Evolutionary conservation across 2,113 vertebrate genomes (phyloP).

Genomic region (Gopherus evgoodei): DNA sequence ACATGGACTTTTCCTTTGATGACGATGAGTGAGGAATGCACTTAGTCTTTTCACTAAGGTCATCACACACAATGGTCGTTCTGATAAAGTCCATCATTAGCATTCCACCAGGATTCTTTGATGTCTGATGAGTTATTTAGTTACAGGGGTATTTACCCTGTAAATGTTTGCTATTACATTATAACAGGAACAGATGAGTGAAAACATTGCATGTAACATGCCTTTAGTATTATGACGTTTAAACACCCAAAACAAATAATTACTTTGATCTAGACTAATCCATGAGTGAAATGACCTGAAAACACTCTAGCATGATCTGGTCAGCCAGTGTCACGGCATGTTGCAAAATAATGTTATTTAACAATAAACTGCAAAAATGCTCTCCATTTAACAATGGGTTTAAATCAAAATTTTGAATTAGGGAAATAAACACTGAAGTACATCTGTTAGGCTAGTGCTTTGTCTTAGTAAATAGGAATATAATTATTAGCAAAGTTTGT

Average conservation of each 20-base stretch:
- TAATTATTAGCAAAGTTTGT: neutral
- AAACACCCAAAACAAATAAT: neutral
- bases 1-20: too few species aligned
- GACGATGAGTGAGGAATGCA: neutral
- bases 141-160: neutral
- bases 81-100: neutral
- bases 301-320: neutral
- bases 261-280: neutral
- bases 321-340: neutral
- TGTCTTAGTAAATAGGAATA: accelerated
- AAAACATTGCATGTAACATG: neutral
- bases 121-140: neutral
- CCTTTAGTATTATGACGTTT: neutral
- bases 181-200: neutral
- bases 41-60: too few species aligned
- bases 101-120: neutral
- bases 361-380: accelerated
- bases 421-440: accelerated
- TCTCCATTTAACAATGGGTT: accelerated
- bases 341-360: neutral
- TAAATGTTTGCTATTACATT: neutral
- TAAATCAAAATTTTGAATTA: neutral
- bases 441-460: neutral
- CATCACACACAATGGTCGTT: neutral
- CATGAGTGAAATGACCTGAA: neutral